phyloP scores from a whole-genome alignment of 2,797 vertebrate species.

The Eremophila alpestris region DNA sequence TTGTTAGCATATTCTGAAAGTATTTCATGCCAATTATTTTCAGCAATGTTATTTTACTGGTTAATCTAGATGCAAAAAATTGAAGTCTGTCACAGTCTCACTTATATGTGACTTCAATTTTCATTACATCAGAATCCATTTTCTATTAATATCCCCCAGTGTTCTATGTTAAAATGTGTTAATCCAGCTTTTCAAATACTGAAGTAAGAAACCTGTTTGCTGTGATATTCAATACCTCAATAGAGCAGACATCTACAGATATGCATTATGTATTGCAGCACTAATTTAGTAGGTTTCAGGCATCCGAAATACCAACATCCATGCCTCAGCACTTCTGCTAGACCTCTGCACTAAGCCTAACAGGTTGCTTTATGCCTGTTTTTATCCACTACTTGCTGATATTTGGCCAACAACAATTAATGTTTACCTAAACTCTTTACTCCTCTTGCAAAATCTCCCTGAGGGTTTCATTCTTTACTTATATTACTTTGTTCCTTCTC shows the following conservation, averaged over 20 bases:
- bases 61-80: neutral
- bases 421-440: neutral
- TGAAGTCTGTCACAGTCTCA: neutral
- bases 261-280: neutral
- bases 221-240: neutral
- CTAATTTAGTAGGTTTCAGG: neutral
- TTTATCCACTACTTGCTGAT: neutral
- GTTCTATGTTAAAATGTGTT: neutral
- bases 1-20: neutral
- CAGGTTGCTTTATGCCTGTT: neutral
- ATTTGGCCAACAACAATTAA: neutral
- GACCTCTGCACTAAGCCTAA: neutral
- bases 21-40: neutral
- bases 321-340: neutral
- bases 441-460: neutral
- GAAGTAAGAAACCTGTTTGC: neutral
- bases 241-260: neutral
- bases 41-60: neutral
- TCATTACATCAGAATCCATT: neutral
- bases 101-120: neutral
- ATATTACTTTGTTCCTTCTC: neutral
- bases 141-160: neutral
- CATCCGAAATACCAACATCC: neutral
- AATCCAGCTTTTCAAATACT: neutral
- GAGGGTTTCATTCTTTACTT: neutral